Conservation (phyloP, 2,888 invertebrate genomes). For the Apamea crenata region DNA sequence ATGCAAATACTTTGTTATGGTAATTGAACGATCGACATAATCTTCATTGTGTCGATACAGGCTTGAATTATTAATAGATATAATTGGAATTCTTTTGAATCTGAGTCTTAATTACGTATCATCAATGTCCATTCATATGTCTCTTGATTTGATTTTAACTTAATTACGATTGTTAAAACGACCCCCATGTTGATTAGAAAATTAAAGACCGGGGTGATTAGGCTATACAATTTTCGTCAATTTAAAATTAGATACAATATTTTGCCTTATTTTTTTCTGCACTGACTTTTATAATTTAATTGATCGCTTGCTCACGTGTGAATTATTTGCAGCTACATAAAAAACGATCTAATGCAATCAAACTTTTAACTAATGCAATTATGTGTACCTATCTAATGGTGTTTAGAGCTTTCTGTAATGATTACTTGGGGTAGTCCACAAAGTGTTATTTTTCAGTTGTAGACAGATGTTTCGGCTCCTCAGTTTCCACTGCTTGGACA, state of each 20-base stretch:
- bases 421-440: neutral
- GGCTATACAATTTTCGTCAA: constrained; percentile 28
- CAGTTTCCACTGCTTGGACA: too few relatives aligned
- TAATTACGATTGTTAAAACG: constrained; percentile 44
- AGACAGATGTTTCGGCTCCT: neutral
- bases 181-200: constrained; percentile 39
- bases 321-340: neutral
- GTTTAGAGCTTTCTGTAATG: neutral
- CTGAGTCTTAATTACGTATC: constrained; percentile 43
- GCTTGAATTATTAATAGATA: constrained; percentile 19
- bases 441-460: neutral
- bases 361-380: neutral
- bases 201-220: constrained; percentile 33
- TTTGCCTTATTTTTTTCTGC: constrained; percentile 23
- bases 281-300: neutral
- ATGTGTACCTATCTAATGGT: neutral
- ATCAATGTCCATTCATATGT: constrained; percentile 47
- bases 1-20: constrained; percentile 54
- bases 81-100: constrained; percentile 49
- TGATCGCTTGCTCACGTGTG: constrained; percentile 1
- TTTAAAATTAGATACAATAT: constrained; percentile 21
- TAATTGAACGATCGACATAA: constrained; percentile 51
- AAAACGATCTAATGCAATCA: neutral
- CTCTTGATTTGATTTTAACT: constrained; percentile 52
- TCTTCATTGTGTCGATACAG: constrained; percentile 15